These are phyloP conservation scores for Tetramorium bicarinatum DNA, from an alignment of 2,888 invertebrate genomes.

Conservation along the genomic window DNA sequence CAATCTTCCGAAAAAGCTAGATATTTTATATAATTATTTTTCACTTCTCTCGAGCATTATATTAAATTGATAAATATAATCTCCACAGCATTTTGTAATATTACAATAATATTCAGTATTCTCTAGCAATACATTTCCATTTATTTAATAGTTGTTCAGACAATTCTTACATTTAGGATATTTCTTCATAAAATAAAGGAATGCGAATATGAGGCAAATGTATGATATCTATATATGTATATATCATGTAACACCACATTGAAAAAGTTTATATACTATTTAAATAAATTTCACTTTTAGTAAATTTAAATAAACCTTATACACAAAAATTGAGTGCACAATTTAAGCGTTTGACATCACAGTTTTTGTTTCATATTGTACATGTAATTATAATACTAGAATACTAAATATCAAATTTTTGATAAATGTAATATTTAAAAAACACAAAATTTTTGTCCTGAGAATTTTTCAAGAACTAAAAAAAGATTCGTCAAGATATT, in stretches of 20 bases:
- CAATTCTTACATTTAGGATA: constrained; percentile 9
- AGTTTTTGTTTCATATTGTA: background rate
- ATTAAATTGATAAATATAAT: constrained; percentile 31
- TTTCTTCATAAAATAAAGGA: constrained; percentile 21
- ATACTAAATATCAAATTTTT: constrained; percentile 10
- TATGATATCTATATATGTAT: background rate
- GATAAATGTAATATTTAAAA: background rate
- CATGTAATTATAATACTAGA: background rate
- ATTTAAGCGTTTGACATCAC: constrained; percentile 5
- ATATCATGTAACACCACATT: background rate
- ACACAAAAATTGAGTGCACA: background rate
- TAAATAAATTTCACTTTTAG: background rate
- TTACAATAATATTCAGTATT: constrained; percentile 10
- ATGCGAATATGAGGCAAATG: constrained; percentile 1
- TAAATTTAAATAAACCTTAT: constrained; percentile 21
- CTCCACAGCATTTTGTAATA: constrained; percentile 54
- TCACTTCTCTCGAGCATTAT: background rate
- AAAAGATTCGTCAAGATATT: background rate
- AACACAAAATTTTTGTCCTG: background rate
- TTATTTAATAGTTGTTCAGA: constrained; percentile 2
- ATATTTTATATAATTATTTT: background rate
- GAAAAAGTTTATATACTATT: background rate
- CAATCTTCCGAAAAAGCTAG: background rate
- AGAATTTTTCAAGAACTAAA: background rate
- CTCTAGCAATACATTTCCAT: constrained; percentile 10